phyloP scores from a whole-genome alignment of 2,113 vertebrate species.

The Chascanopsetta lugubris region DNA sequence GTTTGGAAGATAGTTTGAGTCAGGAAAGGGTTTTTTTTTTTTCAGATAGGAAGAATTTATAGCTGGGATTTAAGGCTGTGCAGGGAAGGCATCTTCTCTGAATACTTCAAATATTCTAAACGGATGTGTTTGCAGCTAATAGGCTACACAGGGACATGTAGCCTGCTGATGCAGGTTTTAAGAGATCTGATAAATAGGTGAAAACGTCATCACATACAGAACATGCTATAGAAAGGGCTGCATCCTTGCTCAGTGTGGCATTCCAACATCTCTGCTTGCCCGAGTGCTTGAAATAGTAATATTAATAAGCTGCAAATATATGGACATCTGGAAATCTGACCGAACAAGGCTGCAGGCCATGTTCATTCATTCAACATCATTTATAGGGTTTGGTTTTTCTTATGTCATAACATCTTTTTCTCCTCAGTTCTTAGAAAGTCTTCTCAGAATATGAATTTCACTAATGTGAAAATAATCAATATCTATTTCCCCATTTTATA shows the following conservation, averaged over 20 bases:
- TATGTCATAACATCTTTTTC: neutral
- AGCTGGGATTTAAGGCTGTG: too few species aligned
- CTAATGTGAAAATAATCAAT: neutral
- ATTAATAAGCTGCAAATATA: neutral
- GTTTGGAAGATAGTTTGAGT: too few species aligned
- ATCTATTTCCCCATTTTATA: neutral
- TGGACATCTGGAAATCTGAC: neutral
- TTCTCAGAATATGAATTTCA: slow-evolving; percentile 7
- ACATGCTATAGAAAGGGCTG: neutral
- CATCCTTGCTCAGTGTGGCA: too few species aligned
- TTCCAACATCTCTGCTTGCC: neutral
- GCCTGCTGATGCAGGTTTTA: neutral
- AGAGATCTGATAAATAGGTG: neutral
- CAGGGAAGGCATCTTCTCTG: too few species aligned
- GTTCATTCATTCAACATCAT: neutral
- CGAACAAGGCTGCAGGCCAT: neutral
- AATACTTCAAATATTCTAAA: too few species aligned
- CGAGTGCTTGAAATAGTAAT: neutral
- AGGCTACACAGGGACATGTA: neutral
- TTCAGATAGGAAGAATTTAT: neutral
- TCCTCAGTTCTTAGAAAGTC: neutral
- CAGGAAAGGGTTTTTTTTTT: too few species aligned
- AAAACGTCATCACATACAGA: neutral
- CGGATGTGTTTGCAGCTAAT: too few species aligned
- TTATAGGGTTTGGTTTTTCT: neutral